These are phyloP conservation scores for Melanotus villosus DNA, from an alignment of 2,888 invertebrate species.

Conservation along the genomic window DNA sequence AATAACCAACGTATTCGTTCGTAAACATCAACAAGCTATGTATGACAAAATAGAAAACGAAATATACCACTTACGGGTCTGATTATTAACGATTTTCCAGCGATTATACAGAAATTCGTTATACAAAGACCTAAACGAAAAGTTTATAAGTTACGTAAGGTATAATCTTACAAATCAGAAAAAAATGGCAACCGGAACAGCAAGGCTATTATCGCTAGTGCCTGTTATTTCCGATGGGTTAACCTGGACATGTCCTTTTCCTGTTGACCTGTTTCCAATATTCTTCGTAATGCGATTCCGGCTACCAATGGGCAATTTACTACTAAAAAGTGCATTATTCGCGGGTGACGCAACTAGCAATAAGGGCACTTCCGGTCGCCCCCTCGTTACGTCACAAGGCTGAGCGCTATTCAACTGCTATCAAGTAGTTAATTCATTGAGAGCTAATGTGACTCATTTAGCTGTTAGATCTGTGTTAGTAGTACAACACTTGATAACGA, in stretches of 20 bases:
- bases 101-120: too few species aligned
- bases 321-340: constrained; percentile 48
- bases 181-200: constrained; percentile 22
- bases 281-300: constrained; percentile 14
- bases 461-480: constrained; percentile 52
- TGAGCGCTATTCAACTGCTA: constrained; percentile 62
- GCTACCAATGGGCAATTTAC: constrained; percentile 22
- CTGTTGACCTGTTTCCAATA: constrained; percentile 29
- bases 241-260: constrained; percentile 20
- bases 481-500: constrained; percentile 20
- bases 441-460: constrained; percentile 59
- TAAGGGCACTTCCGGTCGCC: constrained; percentile 61
- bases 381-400: constrained; percentile 65
- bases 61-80: too few species aligned
- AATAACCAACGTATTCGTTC: too few species aligned
- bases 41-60: too few species aligned
- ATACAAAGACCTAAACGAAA: too few species aligned
- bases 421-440: constrained; percentile 67
- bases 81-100: too few species aligned
- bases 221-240: constrained; percentile 8
- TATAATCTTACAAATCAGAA: too few species aligned
- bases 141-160: neutral
- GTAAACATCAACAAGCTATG: too few species aligned
- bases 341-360: constrained; percentile 51
- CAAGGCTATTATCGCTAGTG: neutral